These are phyloP conservation scores for Stramonita haemastoma DNA, from an alignment of 2,888 invertebrate species.

Conservation along the genomic window DNA sequence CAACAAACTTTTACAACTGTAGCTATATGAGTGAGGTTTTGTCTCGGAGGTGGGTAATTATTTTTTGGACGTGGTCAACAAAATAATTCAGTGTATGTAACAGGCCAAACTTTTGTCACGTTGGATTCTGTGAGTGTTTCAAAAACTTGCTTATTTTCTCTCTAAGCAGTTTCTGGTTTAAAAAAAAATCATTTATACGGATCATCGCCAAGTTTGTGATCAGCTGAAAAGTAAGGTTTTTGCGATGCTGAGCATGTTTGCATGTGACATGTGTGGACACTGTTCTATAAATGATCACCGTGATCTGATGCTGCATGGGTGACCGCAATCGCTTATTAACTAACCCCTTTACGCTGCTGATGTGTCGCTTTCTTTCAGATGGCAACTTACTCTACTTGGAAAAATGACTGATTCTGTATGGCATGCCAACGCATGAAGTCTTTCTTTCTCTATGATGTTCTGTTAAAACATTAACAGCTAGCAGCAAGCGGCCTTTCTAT, in stretches of 20 bases:
- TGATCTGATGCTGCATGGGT: background rate
- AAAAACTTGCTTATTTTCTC: too few species aligned
- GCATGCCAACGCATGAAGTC: background rate
- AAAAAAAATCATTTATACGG: background rate
- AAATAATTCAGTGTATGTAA: too few species aligned
- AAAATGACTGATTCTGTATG: background rate
- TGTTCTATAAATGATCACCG: background rate
- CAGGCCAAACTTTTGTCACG: too few species aligned
- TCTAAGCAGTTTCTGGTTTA: too few species aligned
- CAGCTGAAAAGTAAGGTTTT: slow-evolving; percentile 25
- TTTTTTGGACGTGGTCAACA: too few species aligned
- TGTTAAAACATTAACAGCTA: background rate
- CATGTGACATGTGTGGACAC: background rate
- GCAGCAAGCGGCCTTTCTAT: background rate
- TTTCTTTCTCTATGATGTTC: background rate
- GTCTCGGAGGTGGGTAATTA: too few species aligned
- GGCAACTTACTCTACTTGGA: background rate
- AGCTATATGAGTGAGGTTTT: too few species aligned
- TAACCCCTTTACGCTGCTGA: background rate
- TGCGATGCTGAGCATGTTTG: background rate
- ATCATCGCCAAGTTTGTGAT: background rate
- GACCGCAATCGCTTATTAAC: background rate
- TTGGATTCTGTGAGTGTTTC: too few species aligned
- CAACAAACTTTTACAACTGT: too few species aligned
- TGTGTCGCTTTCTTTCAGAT: too few species aligned